phyloP scores from a whole-genome alignment of 2,113 vertebrate species.

The Paracanthobrama guichenoti region DNA sequence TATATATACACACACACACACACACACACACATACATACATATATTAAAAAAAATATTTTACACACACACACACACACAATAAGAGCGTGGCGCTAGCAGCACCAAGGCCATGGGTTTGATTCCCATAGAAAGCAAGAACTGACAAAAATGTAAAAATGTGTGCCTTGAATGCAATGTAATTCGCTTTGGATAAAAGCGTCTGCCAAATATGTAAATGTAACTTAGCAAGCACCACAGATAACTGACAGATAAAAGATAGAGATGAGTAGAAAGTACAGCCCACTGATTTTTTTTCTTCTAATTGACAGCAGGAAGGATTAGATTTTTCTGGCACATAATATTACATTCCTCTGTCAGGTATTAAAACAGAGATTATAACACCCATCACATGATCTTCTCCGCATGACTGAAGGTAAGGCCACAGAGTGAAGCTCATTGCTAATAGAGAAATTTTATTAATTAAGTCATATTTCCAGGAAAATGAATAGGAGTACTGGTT shows the following conservation, averaged over 20 bases:
- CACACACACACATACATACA: too few relatives aligned
- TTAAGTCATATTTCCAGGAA: background rate
- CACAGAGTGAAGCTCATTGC: background rate
- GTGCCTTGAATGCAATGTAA: too few relatives aligned
- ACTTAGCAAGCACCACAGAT: background rate
- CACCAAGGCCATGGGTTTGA: too few relatives aligned
- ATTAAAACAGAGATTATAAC: constrained; percentile 15
- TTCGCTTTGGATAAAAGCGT: too few relatives aligned
- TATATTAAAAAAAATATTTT: too few relatives aligned
- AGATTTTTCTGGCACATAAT: background rate
- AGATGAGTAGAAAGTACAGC: background rate
- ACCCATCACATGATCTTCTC: constrained; percentile 9
- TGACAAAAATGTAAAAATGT: too few relatives aligned
- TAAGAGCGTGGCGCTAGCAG: too few relatives aligned
- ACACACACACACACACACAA: too few relatives aligned
- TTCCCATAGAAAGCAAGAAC: too few relatives aligned
- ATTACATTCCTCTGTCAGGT: background rate
- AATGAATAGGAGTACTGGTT: background rate
- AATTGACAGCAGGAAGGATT: constrained; percentile 4
- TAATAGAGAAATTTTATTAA: background rate
- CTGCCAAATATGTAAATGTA: too few relatives aligned
- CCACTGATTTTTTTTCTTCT: background rate
- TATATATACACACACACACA: too few relatives aligned
- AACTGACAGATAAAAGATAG: background rate
- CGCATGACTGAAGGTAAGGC: constrained; percentile 10